Evolutionary conservation across 2,888 invertebrate genomes (phyloP).

Genomic region (Parnassius mnemosyne): DNA sequence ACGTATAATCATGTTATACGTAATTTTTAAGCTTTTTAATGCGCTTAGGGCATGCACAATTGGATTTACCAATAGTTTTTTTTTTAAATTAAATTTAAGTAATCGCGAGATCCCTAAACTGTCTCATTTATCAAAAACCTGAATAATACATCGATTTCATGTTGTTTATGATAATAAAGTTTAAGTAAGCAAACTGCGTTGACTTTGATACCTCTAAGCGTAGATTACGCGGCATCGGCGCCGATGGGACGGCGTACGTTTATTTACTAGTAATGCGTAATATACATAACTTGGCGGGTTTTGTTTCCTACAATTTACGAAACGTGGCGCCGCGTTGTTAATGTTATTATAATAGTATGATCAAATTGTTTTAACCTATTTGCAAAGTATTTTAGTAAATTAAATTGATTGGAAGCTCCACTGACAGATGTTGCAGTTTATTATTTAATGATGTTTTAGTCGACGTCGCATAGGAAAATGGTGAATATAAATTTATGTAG

Average conservation of each 20-base stretch:
- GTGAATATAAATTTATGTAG: too few relatives aligned
- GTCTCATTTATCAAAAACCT: neutral
- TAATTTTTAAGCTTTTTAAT: too few relatives aligned
- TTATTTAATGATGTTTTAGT: too few relatives aligned
- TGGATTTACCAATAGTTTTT: too few relatives aligned
- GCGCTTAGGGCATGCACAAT: too few relatives aligned
- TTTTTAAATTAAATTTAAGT: too few relatives aligned
- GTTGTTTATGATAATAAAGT: neutral
- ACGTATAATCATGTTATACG: too few relatives aligned
- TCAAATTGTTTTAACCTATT: neutral
- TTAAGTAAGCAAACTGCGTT: neutral
- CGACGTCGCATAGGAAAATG: too few relatives aligned
- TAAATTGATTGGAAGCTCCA: too few relatives aligned
- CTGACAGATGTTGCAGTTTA: too few relatives aligned
- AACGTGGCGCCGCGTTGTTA: neutral
- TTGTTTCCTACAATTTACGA: neutral
- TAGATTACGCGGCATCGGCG: conserved; percentile 7
- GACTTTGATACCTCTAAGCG: conserved; percentile 3
- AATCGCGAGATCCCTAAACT: neutral
- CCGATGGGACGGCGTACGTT: conserved; percentile 2
- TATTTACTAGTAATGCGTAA: conserved; percentile 2
- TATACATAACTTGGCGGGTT: neutral
- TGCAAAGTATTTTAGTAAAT: too few relatives aligned
- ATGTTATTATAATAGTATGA: neutral
- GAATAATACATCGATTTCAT: too few relatives aligned